Evolutionary conservation across 2,113 vertebrate species (phyloP).

Genomic region (Eira barbara): DNA sequence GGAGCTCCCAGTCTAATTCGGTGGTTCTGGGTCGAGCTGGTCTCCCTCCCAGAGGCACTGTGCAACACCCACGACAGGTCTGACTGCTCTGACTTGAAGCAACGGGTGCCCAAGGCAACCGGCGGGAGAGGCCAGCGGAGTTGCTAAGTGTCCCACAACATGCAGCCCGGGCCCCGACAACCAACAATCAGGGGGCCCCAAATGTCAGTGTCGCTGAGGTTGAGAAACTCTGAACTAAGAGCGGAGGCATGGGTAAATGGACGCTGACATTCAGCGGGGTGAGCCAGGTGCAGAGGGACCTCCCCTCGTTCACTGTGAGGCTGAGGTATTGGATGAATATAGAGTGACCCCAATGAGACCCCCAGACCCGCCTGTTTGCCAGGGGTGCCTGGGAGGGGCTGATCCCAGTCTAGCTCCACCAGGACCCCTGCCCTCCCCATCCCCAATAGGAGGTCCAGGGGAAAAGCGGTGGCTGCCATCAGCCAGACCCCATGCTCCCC

Average conservation of each 20-base stretch:
- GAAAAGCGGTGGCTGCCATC: too few species aligned
- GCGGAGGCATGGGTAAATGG: background rate
- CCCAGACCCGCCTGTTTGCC: too few species aligned
- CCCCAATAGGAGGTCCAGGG: too few species aligned
- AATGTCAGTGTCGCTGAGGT: fast-evolving
- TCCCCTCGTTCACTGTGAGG: fast-evolving
- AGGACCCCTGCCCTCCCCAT: too few species aligned
- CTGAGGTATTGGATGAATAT: background rate
- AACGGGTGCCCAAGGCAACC: too few species aligned
- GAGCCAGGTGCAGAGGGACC: fast-evolving
- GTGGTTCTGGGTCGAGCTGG: background rate
- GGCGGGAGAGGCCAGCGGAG: background rate
- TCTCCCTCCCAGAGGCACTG: fast-evolving
- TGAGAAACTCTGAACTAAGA: background rate
- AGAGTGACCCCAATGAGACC: too few species aligned
- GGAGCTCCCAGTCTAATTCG: fast-evolving
- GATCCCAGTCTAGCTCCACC: too few species aligned
- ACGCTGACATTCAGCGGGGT: background rate
- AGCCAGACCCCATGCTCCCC: too few species aligned
- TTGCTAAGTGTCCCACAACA: fast-evolving
- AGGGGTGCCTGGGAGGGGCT: too few species aligned
- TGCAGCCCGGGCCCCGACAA: background rate
- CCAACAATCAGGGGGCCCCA: background rate
- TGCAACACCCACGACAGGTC: fast-evolving
- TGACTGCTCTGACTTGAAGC: fast-evolving